Base-by-base conservation (phyloP, 2,797 vertebrate genomes). In the Gadopsis marmoratus region DNA sequence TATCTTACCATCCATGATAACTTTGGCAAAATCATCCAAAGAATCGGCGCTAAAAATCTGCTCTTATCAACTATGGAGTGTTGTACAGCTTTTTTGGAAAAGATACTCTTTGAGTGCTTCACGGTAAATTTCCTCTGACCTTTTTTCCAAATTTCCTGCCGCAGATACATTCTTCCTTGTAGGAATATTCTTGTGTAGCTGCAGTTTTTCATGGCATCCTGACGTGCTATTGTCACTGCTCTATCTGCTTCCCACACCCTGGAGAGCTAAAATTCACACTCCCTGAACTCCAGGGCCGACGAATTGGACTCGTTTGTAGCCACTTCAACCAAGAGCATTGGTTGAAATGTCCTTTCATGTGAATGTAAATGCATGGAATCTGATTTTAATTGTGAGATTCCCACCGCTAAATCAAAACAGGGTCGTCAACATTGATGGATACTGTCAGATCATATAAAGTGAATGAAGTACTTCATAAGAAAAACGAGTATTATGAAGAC, bases 161-260 rank as follows among this genome's bases (percentile, higher is more conserved):
- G 4, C 29, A 64, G 29, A 48, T 19, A 35, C 58, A 1, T 0
- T 68, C 56, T 81, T 85, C 72, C 81, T 76, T 35, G 21, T 37
- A 55, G 63, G 59, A 76, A 71, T 47, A 47, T 54, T 66, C 48
- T 50, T 45, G 21, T 45, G 61, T 10, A 53, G 59, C 67, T 50
- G 16, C 35, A 56, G 56, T 75, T 82, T 64, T 26, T 78, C 58
- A 75, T 76, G 79, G 53, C 71, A 7, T 71, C 69, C 26, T 50
- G 41, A 35, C 17, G 23, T 10, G 11, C 17, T 58, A 51, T 69
- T 68, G 53, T 80, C 54, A 12, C 45, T 8, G 54, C 48, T 48
- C 68, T 23, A 71, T 75, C 55, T 37, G n/a, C 43, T 11, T 47
- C 58, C 19, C 16, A 48, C 21, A 7, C 51, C 37, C 21, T 51